Evolutionary conservation across 2,113 vertebrate genomes (phyloP).

Genomic region (Clarias macrocephalus): DNA sequence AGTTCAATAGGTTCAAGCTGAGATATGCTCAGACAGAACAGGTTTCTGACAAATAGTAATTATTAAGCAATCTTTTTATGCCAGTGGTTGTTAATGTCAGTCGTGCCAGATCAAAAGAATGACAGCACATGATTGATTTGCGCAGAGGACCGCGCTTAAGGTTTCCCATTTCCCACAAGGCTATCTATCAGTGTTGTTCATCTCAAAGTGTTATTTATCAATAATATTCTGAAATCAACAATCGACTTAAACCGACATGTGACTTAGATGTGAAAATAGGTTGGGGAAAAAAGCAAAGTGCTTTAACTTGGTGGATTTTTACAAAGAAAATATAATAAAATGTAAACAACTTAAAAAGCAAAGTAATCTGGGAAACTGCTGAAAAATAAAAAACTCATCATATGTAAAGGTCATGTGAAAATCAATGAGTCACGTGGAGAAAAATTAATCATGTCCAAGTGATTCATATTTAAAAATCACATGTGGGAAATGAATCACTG

Average conservation of each 20-base stretch:
- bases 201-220: neutral
- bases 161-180: neutral
- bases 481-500: neutral
- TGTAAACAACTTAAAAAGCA: no score
- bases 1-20: neutral
- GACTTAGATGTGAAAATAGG: neutral
- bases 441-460: neutral
- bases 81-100: slow-evolving; percentile 11
- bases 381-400: no score
- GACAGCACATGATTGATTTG: neutral
- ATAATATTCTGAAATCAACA: neutral
- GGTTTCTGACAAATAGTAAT: slow-evolving; percentile 16
- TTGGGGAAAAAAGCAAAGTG: no score
- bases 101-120: neutral
- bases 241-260: neutral
- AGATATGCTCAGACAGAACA: slow-evolving; percentile 1
- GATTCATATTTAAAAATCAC: neutral
- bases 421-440: neutral
- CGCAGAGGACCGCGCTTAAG: neutral
- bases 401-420: neutral
- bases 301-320: no score
- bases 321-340: no score
- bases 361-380: no score
- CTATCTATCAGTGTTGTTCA: neutral
- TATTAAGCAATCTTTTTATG: slow-evolving; percentile 9